These are phyloP conservation scores for Buphagus erythrorhynchus DNA, from an alignment of 2,797 vertebrate genomes.

Conservation along the genomic window DNA sequence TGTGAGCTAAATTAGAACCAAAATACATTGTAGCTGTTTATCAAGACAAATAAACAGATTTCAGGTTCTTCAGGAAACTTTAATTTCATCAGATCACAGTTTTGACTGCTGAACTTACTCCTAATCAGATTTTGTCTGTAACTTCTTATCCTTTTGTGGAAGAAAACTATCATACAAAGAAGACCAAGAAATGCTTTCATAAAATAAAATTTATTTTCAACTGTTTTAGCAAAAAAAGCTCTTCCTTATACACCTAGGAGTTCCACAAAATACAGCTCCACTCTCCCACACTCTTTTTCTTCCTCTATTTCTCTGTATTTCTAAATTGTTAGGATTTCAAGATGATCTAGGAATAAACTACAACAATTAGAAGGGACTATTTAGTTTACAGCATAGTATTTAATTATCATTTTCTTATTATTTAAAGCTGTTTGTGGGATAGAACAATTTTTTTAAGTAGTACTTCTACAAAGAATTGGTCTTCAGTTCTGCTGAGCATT, in stretches of 20 bases:
- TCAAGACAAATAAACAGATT: neutral
- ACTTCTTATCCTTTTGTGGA: neutral
- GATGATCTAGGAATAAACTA: neutral
- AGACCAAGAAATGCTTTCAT: neutral
- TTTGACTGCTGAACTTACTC: neutral
- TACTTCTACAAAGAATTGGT: neutral
- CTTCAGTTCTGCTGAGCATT: neutral
- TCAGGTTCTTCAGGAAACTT: neutral
- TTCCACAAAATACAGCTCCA: neutral
- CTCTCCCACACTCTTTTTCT: neutral
- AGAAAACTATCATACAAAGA: neutral
- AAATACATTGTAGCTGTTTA: neutral
- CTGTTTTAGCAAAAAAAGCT: neutral
- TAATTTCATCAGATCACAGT: conserved; percentile 3
- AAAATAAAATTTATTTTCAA: neutral
- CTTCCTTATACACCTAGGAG: neutral
- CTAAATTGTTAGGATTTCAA: neutral
- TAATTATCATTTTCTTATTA: neutral
- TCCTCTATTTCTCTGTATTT: neutral
- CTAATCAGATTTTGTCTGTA: neutral
- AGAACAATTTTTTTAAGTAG: neutral
- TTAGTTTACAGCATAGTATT: neutral
- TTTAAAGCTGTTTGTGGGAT: neutral
- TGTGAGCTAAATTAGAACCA: neutral
- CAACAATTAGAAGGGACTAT: neutral